Evolutionary conservation across 1,140 invertebrate genomes (phyloP).

Genomic region (Bursaphelenchus mucronatus): DNA sequence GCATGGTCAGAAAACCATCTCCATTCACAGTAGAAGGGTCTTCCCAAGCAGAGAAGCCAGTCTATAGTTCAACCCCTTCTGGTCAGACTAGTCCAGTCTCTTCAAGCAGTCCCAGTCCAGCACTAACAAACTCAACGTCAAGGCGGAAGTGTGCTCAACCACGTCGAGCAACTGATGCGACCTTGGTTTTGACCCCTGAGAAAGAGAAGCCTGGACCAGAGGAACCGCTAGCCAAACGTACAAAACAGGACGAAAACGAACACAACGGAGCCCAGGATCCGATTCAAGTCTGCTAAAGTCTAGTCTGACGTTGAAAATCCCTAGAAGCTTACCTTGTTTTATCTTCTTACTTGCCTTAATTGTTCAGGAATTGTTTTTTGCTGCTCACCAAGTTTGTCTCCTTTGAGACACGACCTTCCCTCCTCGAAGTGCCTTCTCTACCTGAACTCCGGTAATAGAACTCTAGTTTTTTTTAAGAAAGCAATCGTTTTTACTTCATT

Average conservation of each 20-base stretch:
- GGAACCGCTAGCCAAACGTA: not conserved
- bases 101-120: conserved; percentile 14
- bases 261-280: not conserved
- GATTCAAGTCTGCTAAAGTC: too few species aligned
- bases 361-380: too few species aligned
- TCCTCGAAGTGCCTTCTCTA: too few species aligned
- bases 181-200: conserved; percentile 14
- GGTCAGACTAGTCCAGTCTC: conserved; percentile 2
- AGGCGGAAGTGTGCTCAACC: conserved; percentile 17
- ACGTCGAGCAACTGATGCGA: conserved; percentile 6
- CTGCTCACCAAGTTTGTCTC: too few species aligned
- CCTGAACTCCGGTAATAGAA: too few species aligned
- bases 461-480: too few species aligned
- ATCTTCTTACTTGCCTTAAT: too few species aligned
- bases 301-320: too few species aligned
- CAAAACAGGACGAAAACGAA: conserved; percentile 5
- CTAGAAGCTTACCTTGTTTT: too few species aligned
- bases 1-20: conserved; percentile 18
- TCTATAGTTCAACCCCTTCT: not conserved
- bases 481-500: too few species aligned
- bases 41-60: not conserved
- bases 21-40: not conserved
- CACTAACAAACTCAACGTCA: not conserved
- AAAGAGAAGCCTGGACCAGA: conserved; percentile 10
- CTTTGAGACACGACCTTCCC: too few species aligned